Conservation (phyloP, 2,888 invertebrate species). For the Amphipyra tragopoginis region DNA sequence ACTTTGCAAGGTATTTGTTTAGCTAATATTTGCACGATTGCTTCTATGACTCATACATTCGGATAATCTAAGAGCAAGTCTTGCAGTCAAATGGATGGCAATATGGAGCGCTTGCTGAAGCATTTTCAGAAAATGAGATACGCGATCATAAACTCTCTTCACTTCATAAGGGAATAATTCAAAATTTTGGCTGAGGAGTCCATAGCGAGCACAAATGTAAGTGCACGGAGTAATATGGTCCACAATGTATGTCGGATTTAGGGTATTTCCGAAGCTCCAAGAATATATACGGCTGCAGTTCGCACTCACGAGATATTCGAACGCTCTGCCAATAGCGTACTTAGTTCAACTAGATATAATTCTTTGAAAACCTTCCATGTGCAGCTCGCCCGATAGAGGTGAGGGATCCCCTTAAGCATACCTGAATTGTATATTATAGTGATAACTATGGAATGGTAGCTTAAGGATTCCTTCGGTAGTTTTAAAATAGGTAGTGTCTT, state of each 20-base stretch:
- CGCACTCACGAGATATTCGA: slow-evolving; percentile 68
- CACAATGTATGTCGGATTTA: slow-evolving; percentile 79
- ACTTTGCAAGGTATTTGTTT: slow-evolving; percentile 39
- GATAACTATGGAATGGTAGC: slow-evolving; percentile 6
- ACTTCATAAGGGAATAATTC: slow-evolving; percentile 81
- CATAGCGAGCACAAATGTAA: slow-evolving; percentile 76
- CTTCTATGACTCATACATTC: slow-evolving; percentile 64
- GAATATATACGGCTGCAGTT: slow-evolving; percentile 74
- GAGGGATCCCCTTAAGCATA: slow-evolving; percentile 53
- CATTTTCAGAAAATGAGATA: slow-evolving; percentile 77
- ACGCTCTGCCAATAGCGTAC: slow-evolving; percentile 65
- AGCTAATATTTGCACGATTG: slow-evolving; percentile 44
- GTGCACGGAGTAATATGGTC: slow-evolving; percentile 77
- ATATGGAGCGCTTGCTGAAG: slow-evolving; percentile 72
- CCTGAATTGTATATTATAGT: slow-evolving; percentile 39
- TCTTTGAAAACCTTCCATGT: slow-evolving; percentile 60
- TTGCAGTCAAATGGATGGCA: slow-evolving; percentile 76
- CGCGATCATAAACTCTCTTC: slow-evolving; percentile 82
- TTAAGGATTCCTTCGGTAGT: slow-evolving; percentile 8
- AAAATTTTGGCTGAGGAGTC: slow-evolving; percentile 85
- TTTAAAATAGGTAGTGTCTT: slow-evolving; percentile 21
- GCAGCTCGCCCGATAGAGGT: slow-evolving; percentile 49
- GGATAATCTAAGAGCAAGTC: slow-evolving; percentile 67
- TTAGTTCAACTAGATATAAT: slow-evolving; percentile 65
- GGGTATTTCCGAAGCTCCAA: slow-evolving; percentile 75